A percentile compares a stretch with the other conserved stretches of the same genome.
Evolutionary conservation across 2,113 vertebrate genomes (phyloP).

Genomic region (Corythoichthys intestinalis): DNA sequence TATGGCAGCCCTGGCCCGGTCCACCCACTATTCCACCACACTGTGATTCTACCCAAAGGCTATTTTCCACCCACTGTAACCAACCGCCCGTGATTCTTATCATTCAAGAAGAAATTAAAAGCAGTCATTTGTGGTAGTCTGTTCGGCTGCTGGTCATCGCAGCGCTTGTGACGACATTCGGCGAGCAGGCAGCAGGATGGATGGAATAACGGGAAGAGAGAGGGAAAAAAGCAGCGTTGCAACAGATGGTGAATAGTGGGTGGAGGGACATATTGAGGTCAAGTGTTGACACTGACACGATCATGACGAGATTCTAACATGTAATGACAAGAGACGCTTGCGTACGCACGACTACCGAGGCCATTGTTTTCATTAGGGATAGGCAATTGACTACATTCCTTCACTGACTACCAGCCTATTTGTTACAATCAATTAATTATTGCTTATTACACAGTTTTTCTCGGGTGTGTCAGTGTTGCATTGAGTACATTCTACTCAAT

Average conservation of each 20-base stretch:
- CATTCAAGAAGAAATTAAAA: slow-evolving; percentile 1
- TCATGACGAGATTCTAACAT: background rate
- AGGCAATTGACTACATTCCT: background rate
- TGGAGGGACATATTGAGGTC: slow-evolving; percentile 8
- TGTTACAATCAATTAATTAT: background rate
- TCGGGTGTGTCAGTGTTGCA: no score
- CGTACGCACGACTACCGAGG: background rate
- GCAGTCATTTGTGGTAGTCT: slow-evolving; percentile 25
- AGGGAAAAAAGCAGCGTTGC: background rate
- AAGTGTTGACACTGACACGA: background rate
- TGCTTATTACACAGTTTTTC: no score
- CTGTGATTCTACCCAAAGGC: slow-evolving; percentile 23
- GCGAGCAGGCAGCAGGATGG: background rate
- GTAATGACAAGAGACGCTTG: background rate
- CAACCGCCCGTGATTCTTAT: slow-evolving; percentile 3
- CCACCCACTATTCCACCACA: background rate
- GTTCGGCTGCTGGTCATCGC: slow-evolving; percentile 5
- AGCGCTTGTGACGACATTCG: slow-evolving; percentile 1
- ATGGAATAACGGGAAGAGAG: background rate
- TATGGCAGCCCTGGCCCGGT: background rate
- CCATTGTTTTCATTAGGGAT: background rate
- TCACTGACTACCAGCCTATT: background rate
- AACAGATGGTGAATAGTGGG: background rate
- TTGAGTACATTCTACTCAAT: no score
- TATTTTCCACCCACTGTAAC: slow-evolving; percentile 1